Evolutionary conservation across 2,113 vertebrate genomes (phyloP).

Genomic region (Coptodon bakossiorum): DNA sequence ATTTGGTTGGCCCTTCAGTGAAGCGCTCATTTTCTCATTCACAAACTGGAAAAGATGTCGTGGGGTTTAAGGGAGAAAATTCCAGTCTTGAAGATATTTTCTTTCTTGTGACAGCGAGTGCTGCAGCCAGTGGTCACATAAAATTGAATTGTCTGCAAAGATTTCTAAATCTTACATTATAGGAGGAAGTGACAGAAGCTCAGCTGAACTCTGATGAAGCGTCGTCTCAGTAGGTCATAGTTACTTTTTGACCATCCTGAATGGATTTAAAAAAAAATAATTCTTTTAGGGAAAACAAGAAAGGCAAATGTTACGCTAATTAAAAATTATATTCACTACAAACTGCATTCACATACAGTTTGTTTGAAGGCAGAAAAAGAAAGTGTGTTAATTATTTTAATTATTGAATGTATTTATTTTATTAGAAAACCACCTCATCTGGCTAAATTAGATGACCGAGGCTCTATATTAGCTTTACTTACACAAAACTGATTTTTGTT

Average conservation of each 20-base stretch:
- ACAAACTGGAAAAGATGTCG: slow-evolving; percentile 9
- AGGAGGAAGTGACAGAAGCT: background rate
- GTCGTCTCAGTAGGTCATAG: background rate
- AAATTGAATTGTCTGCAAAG: slow-evolving; percentile 8
- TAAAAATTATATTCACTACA: slow-evolving; percentile 24
- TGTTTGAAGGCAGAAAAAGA: background rate
- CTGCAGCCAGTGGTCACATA: background rate
- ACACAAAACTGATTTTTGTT: background rate
- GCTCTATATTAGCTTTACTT: background rate
- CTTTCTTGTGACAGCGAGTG: background rate
- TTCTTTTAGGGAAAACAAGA: slow-evolving; percentile 42
- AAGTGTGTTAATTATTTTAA: background rate
- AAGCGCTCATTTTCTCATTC: slow-evolving; percentile 38
- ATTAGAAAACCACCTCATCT: background rate
- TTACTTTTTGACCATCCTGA: background rate
- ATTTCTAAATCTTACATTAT: background rate
- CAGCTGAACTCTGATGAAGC: background rate
- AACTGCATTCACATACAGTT: background rate
- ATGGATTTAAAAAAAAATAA: slow-evolving; percentile 13
- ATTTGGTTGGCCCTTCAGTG: slow-evolving; percentile 55
- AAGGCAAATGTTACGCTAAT: slow-evolving; percentile 14
- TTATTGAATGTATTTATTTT: background rate
- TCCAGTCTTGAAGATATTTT: slow-evolving; percentile 30
- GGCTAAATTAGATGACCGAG: background rate
- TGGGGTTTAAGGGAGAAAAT: slow-evolving; percentile 56